Conservation (phyloP, 2,113 vertebrate genomes). For the Ancistrus triradiatus region DNA sequence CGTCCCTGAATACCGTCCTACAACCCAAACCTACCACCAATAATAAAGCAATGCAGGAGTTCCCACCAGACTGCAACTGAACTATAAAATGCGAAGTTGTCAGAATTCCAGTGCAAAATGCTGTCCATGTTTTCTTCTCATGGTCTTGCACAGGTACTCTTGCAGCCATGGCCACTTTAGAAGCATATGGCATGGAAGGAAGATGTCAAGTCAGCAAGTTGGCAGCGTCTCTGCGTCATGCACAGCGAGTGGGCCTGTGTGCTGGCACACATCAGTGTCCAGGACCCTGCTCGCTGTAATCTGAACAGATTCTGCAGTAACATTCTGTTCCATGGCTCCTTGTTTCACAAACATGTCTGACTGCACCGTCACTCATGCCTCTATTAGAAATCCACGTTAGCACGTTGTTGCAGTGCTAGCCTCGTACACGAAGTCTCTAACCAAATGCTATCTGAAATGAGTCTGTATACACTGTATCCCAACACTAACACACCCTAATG, state of each 20-base stretch:
- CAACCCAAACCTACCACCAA: too few relatives aligned
- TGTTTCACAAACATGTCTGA: conserved; percentile 26
- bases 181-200: neutral
- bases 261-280: conserved; percentile 23
- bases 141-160: neutral
- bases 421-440: neutral
- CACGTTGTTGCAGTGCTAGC: neutral
- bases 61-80: too few relatives aligned
- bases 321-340: conserved; percentile 59
- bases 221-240: neutral
- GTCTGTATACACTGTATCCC: neutral
- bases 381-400: conserved; percentile 8
- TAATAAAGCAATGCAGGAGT: too few relatives aligned
- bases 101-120: too few relatives aligned
- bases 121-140: too few relatives aligned
- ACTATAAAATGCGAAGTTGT: too few relatives aligned
- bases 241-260: neutral
- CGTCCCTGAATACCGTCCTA: too few relatives aligned
- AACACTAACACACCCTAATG: conserved; percentile 6
- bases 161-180: neutral
- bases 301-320: conserved; percentile 51
- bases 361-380: neutral
- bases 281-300: conserved; percentile 60
- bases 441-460: neutral
- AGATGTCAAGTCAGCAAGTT: conserved; percentile 20